Evolutionary conservation across 2,113 vertebrate species (phyloP).

Genomic region (Carlito syrichta): DNA sequence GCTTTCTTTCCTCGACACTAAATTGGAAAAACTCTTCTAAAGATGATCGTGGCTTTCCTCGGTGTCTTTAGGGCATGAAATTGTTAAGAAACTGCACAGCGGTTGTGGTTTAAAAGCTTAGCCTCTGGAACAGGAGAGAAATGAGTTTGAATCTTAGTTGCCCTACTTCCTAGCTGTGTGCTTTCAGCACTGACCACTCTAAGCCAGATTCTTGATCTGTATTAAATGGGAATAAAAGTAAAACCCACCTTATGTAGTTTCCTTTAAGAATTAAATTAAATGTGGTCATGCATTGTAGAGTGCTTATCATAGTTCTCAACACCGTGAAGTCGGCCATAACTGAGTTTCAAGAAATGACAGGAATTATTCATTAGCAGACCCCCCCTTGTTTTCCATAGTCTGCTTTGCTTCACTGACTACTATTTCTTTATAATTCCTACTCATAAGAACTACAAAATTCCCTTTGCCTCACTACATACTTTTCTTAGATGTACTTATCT

Average conservation of each 20-base stretch:
- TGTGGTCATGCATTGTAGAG: neutral
- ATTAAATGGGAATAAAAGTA: neutral
- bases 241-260: neutral
- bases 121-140: neutral
- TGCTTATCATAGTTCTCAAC: neutral
- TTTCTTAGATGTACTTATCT: neutral
- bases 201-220: neutral
- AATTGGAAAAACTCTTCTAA: neutral
- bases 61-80: neutral
- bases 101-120: neutral
- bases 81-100: neutral
- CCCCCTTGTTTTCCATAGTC: neutral
- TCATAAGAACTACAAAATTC: neutral
- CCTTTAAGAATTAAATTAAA: neutral
- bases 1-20: accelerated
- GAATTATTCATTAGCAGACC: neutral
- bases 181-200: neutral
- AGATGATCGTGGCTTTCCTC: neutral
- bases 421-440: neutral
- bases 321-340: neutral
- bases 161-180: neutral
- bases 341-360: neutral
- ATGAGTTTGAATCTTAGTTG: neutral
- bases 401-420: neutral
- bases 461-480: neutral